Conservation (phyloP, 2,113 vertebrate genomes). For the Apodemus sylvaticus region DNA sequence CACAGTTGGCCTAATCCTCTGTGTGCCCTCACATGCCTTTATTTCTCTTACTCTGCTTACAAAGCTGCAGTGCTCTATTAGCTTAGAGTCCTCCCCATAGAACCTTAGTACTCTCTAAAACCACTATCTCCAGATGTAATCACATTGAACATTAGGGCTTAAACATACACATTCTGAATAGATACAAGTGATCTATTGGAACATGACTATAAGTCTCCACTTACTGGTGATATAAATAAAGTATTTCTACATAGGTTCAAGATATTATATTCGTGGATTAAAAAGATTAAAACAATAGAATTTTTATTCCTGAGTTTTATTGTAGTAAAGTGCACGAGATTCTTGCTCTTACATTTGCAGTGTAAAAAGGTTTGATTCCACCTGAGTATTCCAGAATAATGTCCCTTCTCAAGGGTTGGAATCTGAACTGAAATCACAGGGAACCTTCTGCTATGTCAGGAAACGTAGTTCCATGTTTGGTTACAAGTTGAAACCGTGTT, state of each 20-base stretch:
- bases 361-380: not conserved
- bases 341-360: not conserved
- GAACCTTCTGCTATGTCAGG: not conserved
- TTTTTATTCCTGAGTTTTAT: not conserved
- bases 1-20: not conserved
- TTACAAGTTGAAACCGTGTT: not conserved
- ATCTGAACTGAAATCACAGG: not conserved
- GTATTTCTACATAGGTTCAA: not conserved
- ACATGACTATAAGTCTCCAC: conserved; percentile 1
- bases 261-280: not conserved
- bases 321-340: not conserved
- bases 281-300: not conserved
- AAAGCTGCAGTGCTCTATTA: not conserved
- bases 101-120: not conserved
- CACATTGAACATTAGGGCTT: not conserved
- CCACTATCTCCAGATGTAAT: not conserved
- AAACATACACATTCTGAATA: not conserved
- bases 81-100: not conserved
- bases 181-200: not conserved
- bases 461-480: not conserved
- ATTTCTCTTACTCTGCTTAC: not conserved
- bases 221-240: not conserved
- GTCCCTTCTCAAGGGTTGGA: not conserved
- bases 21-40: not conserved
- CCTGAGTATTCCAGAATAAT: not conserved